Evolutionary conservation across 1,140 invertebrate species (phyloP), one percentile per base, ranked within the genome.

Genomic region (Aphaenogaster rudis): DNA sequence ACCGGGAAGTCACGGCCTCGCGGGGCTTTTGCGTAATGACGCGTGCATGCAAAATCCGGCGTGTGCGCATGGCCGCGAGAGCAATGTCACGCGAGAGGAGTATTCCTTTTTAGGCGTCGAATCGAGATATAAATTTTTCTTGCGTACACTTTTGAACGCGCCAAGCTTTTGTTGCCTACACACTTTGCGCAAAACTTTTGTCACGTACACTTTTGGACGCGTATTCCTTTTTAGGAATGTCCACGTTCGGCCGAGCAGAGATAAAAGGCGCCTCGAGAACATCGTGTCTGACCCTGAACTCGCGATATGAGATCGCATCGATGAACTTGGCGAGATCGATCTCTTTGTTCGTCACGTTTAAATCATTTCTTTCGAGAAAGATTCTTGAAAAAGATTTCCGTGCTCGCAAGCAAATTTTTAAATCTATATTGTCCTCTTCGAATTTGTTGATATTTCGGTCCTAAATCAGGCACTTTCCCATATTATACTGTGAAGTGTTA

Each of bases 1-100:
- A 77, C 33, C 7, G 61, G 57, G 15, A n/a, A 63, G 17, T 39
- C 45, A 66, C 28, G 33, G 15, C 50, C 21, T 36, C 17, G 39
- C 48, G 21, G 2, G 15, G 8, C 64, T 71, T 69, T 69, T 71
- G 78, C 64, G 50, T 81, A 69, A 81, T 69, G 48, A 57, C n/a
- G 50, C 36, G n/a, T 21, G 13, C 21, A 39, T 45, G 21, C 42
- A 42, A 78, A 80, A 54, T 48, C 39, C 15, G 21, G 21, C 28
- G 6, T 54, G 17, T 59, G 28, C 17, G 28, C 17, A 52, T 13
- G 21, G 28, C 17, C 71, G 50, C 50, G 33, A n/a, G 21, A 52
- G 28, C 48, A 52, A 54, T 69, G 63, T 69, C 48, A 28, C 36
- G 63, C 48, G 13, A 50, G 45, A 59, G 78, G 17, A 36, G n/a